phyloP scores from a whole-genome alignment of 2,797 vertebrate species.

The Masticophis lateralis region DNA sequence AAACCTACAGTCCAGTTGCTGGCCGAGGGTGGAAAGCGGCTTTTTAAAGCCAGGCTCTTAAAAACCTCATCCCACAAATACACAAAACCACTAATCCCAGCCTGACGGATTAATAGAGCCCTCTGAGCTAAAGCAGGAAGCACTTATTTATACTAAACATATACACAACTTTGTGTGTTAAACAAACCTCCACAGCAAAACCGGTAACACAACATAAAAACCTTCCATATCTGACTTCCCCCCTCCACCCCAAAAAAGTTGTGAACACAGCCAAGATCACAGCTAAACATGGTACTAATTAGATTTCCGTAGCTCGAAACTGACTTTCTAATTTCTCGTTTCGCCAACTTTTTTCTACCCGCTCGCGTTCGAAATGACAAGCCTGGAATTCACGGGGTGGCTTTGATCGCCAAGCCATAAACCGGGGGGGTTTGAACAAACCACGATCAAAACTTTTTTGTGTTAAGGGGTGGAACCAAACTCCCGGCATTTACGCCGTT shows the following conservation, averaged over 20 bases:
- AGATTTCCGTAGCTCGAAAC: background rate
- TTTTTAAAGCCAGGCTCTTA: background rate
- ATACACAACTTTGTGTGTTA: background rate
- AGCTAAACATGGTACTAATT: background rate
- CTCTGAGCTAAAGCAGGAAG: background rate
- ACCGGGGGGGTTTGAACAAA: background rate
- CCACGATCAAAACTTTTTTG: background rate
- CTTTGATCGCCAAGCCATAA: background rate
- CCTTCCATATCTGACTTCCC: rapidly evolving
- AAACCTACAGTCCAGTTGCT: background rate
- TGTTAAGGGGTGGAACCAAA: background rate
- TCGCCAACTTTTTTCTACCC: background rate
- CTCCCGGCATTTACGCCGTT: rapidly evolving
- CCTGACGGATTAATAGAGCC: background rate
- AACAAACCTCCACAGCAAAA: background rate
- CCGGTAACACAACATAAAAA: background rate
- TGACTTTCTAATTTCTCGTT: background rate
- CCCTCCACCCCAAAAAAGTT: background rate
- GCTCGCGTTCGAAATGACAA: background rate
- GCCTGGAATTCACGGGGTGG: background rate
- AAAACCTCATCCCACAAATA: background rate
- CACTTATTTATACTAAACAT: background rate
- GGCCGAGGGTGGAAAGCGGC: background rate
- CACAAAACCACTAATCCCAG: background rate
- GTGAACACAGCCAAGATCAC: rapidly evolving